Conservation (phyloP, 2,797 vertebrate species). For the Hyperoplus lanceolatus region DNA sequence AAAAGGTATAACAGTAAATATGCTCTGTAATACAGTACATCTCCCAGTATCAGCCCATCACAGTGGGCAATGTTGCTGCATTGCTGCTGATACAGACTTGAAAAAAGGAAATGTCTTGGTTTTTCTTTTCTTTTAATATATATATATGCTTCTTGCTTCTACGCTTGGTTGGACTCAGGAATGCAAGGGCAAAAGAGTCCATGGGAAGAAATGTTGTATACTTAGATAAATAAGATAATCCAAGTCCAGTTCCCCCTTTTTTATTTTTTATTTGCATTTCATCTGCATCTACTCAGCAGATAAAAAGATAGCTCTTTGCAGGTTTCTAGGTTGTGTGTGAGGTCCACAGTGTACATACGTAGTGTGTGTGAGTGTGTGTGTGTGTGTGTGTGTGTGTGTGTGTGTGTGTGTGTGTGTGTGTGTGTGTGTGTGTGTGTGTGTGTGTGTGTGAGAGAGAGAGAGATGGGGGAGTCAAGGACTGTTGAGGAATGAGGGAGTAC, state of each 20-base stretch:
- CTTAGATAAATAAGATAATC: constrained; percentile 41
- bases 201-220: constrained; percentile 61
- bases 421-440: not conserved
- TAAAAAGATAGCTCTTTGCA: constrained; percentile 61
- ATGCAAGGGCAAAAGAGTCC: constrained; percentile 61
- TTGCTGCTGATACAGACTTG: constrained; percentile 44
- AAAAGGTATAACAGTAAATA: constrained; percentile 70
- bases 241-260: constrained; percentile 37
- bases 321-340: constrained; percentile 76
- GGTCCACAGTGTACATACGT: constrained; percentile 52
- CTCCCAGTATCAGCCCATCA: constrained; percentile 39
- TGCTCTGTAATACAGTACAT: constrained; percentile 65
- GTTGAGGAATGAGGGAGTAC: constrained; percentile 82
- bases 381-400: not conserved
- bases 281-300: constrained; percentile 51
- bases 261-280: constrained; percentile 54
- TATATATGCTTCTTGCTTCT: constrained; percentile 48
- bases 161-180: constrained; percentile 59
- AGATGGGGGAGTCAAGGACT: constrained; percentile 61
- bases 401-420: constrained; percentile 1
- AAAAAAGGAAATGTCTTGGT: constrained; percentile 37
- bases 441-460: constrained; percentile 41
- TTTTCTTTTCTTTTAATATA: constrained; percentile 10
- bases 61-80: constrained; percentile 16
- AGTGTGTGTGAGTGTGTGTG: not conserved